Evolutionary conservation across 2,113 vertebrate species (phyloP), one percentile per base, ranked within the genome.

Genomic region (Mobula hypostoma): DNA sequence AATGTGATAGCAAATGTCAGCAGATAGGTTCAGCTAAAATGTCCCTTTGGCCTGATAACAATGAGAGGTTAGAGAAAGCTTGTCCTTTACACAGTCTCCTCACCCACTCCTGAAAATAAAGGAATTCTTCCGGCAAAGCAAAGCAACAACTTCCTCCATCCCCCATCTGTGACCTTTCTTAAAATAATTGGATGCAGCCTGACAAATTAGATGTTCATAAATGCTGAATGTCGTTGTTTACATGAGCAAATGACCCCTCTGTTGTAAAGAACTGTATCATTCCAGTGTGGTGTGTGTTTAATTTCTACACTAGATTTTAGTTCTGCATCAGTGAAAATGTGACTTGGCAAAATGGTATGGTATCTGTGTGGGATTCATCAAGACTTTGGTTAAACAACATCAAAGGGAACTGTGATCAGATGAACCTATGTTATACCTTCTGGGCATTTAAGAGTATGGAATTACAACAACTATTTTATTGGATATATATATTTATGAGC

Each of bases 1-100:
- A 90, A 90, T 90, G 85, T 17, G 61, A 90, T 90, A 90, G 61
- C 85, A 90, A 90, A 90, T 90, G 85, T 68, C 85, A 90, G 85
- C 85, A 66, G 61, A 90, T n/a, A 88, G 29, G 27, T 14, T 90
- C 85, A 66, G 85, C 63, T 90, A 24, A 90, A 90, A 90, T 90
- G 61, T 90, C 85, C 15, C 4, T 66, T 90, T 90, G 29, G 61
- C 85, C 66, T 61, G 29, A 32, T 90, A 90, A 90, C 63, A 24
- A 74, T 74, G 85, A 90, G 29, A 90, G 61, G 24, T 88, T 63
- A n/a, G 29, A 88, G 29, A 88, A 88, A 12, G 29, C 61, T 32
- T 68, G 63, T 66, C 61, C 85, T 66, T 90, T 66, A 17, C 85
- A 17, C 85, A 66, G 61, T n/a, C 61, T 68, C 27, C 29, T 90